Conservation (phyloP, 2,888 invertebrate species). For the Dryococelus australis region DNA sequence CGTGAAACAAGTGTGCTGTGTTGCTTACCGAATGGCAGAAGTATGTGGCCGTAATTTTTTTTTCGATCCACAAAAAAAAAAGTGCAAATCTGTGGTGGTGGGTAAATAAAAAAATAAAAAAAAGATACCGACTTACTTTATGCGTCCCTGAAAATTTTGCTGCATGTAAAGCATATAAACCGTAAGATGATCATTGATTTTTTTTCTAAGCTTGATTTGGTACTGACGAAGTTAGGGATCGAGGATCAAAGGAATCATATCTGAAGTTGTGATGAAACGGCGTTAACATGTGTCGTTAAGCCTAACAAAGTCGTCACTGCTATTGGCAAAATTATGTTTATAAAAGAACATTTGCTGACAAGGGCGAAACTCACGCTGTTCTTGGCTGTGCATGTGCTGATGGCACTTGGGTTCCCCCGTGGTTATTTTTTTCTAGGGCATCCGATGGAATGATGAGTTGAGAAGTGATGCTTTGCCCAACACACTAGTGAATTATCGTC, state of each 20-base stretch:
- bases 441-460: conserved; percentile 31
- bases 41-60: not conserved
- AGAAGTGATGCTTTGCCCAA: conserved; percentile 48
- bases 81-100: conserved; percentile 28
- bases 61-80: not conserved
- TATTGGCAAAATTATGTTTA: conserved; percentile 30
- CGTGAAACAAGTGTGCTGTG: conserved; percentile 4
- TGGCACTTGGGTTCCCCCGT: conserved; percentile 21
- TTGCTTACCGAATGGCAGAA: not conserved
- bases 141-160: conserved; percentile 25
- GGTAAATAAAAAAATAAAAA: not conserved
- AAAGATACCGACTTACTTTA: conserved; percentile 8
- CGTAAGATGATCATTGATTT: conserved; percentile 3
- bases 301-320: conserved; percentile 25
- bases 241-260: not conserved
- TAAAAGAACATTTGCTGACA: conserved; percentile 26
- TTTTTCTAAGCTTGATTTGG: not conserved
- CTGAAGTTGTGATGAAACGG: conserved; percentile 5
- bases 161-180: not conserved
- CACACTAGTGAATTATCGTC: conserved; percentile 46
- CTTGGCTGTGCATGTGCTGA: conserved; percentile 23
- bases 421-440: conserved; percentile 42
- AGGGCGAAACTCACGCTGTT: conserved; percentile 25
- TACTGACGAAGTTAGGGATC: conserved; percentile 20
- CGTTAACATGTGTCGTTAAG: not conserved